These are phyloP conservation scores for Heterohyrax brucei DNA, from an alignment of 2,797 vertebrate species.

Conservation along the genomic window DNA sequence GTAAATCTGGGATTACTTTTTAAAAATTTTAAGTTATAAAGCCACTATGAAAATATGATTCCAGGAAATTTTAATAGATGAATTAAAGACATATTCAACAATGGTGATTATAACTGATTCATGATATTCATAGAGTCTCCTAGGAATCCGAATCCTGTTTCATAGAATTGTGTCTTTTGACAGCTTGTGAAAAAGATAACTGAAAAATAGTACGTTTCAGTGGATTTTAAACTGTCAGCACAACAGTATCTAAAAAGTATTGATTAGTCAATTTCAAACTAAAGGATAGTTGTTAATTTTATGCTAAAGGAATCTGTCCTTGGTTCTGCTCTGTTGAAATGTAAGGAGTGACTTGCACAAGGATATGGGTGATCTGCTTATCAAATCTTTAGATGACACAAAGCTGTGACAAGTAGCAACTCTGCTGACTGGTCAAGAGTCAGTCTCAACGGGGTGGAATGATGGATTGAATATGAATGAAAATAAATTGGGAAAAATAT, in stretches of 20 bases:
- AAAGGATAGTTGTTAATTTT: conserved; percentile 13
- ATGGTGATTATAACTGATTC: background rate
- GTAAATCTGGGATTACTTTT: background rate
- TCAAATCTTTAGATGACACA: background rate
- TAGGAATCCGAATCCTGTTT: conserved; percentile 33
- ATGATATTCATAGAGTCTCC: background rate
- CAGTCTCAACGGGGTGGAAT: background rate
- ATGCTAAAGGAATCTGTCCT: background rate
- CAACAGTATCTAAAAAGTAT: background rate
- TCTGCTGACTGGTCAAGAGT: background rate
- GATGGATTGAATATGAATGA: conserved; percentile 31
- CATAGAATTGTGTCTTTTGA: background rate
- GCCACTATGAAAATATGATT: conserved; percentile 25
- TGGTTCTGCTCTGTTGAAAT: conserved; percentile 23
- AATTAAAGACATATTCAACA: conserved; percentile 29
- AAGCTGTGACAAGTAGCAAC: background rate
- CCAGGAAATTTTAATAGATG: background rate
- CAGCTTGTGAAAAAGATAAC: conserved; percentile 38
- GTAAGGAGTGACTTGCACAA: background rate
- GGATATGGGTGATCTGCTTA: background rate
- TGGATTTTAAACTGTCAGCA: background rate
- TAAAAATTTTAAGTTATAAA: conserved; percentile 42
- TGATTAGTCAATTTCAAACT: conserved; percentile 36
- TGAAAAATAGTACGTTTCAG: conserved; percentile 42
- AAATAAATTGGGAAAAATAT: conserved; percentile 26